These are phyloP conservation scores for Hyperoplus lanceolatus DNA, from an alignment of 2,797 vertebrate species.

Conservation along the genomic window DNA sequence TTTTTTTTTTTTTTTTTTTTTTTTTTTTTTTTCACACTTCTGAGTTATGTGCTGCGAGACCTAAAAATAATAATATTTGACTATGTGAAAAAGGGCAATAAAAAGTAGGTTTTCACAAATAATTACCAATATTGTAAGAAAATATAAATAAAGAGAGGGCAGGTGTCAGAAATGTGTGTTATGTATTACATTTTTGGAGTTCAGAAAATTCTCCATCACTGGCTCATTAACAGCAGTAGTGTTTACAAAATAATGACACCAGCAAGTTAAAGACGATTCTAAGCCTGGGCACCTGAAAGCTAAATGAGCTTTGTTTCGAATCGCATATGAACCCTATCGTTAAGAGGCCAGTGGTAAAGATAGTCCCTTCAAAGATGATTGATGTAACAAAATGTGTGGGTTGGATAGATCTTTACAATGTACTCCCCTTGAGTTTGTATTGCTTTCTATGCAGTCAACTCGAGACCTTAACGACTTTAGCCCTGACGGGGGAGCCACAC, in stretches of 20 bases:
- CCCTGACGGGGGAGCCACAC: constrained; percentile 38
- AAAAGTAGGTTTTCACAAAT: neutral
- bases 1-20: neutral
- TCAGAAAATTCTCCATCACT: neutral
- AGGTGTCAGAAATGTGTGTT: too few relatives aligned
- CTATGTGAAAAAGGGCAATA: neutral
- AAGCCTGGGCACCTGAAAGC: too few relatives aligned
- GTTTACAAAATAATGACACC: too few relatives aligned
- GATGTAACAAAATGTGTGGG: too few relatives aligned
- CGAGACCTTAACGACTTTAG: constrained; percentile 13
- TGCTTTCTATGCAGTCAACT: constrained; percentile 2
- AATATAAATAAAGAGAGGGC: neutral
- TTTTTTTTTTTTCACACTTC: neutral
- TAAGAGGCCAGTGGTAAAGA: too few relatives aligned
- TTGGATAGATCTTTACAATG: too few relatives aligned
- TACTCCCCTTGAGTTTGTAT: too few relatives aligned
- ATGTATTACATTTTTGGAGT: neutral
- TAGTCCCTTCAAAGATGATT: too few relatives aligned
- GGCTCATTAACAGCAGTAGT: too few relatives aligned
- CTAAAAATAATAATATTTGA: neutral
- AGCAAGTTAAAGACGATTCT: too few relatives aligned
- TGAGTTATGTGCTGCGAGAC: neutral
- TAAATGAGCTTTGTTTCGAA: too few relatives aligned
- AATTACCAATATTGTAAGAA: neutral
- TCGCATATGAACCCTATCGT: too few relatives aligned